Conservation (phyloP, 2,113 vertebrate genomes). For the Pan paniscus region DNA sequence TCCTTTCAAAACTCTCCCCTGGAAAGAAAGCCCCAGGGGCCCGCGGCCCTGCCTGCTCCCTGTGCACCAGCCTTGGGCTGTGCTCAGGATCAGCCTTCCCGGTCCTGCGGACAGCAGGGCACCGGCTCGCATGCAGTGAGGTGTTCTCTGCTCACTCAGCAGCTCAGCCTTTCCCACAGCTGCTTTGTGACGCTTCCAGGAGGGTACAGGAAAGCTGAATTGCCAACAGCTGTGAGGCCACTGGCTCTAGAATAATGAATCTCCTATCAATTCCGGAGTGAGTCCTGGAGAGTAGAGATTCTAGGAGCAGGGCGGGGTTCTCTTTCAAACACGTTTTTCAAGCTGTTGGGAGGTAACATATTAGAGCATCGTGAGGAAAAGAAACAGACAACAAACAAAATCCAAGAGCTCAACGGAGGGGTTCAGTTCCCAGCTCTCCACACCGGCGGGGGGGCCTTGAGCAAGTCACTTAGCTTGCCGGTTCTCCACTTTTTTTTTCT, state of each 20-base stretch:
- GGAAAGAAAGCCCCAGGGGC: not conserved
- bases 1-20: not conserved
- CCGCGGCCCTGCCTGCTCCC: not conserved
- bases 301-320: not conserved
- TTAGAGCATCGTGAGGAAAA: not conserved
- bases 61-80: not conserved
- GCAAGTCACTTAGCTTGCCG: not conserved
- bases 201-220: not conserved
- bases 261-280: not conserved
- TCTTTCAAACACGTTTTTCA: not conserved
- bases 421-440: not conserved
- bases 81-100: not conserved
- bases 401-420: rapidly evolving
- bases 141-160: not conserved
- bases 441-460: not conserved
- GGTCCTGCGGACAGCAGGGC: not conserved
- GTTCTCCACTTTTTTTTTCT: not conserved
- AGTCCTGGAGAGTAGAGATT: not conserved
- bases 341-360: not conserved
- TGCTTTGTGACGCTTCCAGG: not conserved
- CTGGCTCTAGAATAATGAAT: not conserved
- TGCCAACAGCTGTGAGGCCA: not conserved
- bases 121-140: rapidly evolving
- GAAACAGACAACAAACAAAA: not conserved
- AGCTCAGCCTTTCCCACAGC: not conserved